A percentile compares a stretch with the other conserved stretches of the same genome.
Conservation (phyloP, 1,140 invertebrate genomes). For the Gryllus bimaculatus region DNA sequence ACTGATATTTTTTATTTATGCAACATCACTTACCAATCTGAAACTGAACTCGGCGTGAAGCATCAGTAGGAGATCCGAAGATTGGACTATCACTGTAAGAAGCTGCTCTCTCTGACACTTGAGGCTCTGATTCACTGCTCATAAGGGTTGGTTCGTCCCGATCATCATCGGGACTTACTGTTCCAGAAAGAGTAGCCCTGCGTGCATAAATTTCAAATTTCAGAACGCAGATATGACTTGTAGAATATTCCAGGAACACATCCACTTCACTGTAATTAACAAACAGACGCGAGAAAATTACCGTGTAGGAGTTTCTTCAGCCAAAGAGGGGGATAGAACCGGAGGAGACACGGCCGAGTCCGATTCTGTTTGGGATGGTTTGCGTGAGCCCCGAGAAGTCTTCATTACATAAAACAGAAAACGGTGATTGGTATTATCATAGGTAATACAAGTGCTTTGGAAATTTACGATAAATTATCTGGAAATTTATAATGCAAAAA, state of each 20-base stretch:
- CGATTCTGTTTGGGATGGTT: slow-evolving; percentile 15
- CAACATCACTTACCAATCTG: slow-evolving; percentile 28
- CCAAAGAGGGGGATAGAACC: neutral
- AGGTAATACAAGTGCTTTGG: no score
- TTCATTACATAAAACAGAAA: no score
- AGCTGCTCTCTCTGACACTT: slow-evolving; percentile 38
- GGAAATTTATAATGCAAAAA: no score
- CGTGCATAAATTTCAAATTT: neutral
- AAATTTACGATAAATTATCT: no score
- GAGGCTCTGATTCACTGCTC: slow-evolving; percentile 37
- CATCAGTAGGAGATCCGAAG: slow-evolving; percentile 24
- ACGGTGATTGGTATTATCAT: no score
- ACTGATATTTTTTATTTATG: no score
- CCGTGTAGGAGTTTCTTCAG: neutral
- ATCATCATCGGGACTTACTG: slow-evolving; percentile 7
- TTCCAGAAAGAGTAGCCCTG: neutral
- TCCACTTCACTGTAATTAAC: neutral
- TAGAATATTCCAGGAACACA: neutral
- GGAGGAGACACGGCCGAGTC: slow-evolving; percentile 7
- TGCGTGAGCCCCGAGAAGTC: neutral
- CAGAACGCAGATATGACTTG: neutral
- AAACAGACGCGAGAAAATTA: neutral
- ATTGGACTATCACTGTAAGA: slow-evolving; percentile 30
- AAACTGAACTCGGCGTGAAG: slow-evolving; percentile 39
- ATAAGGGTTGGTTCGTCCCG: slow-evolving; percentile 6